These are phyloP conservation scores for Pardosa pseudoannulata DNA, from an alignment of 2,888 invertebrate genomes.

Conservation along the genomic window DNA sequence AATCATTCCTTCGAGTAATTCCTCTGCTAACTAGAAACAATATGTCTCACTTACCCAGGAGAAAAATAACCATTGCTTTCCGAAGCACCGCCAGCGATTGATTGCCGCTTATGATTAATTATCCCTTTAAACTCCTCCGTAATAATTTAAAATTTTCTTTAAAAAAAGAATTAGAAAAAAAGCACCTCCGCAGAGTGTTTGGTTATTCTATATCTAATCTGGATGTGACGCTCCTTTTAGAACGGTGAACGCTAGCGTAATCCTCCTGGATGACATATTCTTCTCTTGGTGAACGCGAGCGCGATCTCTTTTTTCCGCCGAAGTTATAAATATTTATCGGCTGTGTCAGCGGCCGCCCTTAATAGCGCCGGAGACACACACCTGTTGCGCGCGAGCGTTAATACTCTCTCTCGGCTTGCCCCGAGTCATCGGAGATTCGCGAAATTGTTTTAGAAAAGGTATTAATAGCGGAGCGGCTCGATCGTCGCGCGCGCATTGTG, in stretches of 20 bases:
- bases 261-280: not conserved
- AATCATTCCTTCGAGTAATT: no score
- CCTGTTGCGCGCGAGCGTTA: not conserved
- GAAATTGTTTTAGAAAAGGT: not conserved
- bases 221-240: no score
- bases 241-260: no score
- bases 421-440: not conserved
- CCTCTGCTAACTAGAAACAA: no score
- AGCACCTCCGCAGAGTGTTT: no score
- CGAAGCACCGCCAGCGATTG: no score
- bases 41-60: no score
- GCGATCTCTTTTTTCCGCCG: slow-evolving; percentile 4
- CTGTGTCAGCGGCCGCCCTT: slow-evolving; percentile 53
- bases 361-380: slow-evolving; percentile 18
- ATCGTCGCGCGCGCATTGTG: not conserved
- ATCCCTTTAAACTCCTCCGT: not conserved
- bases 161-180: no score
- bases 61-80: no score
- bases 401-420: not conserved
- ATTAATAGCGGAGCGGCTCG: slow-evolving; percentile 53
- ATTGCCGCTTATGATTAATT: not conserved
- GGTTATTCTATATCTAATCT: no score
- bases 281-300: not conserved
- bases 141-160: not conserved
- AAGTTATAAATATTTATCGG: slow-evolving; percentile 68